These are phyloP conservation scores for Omphaloscelis lunosa DNA, from an alignment of 2,888 invertebrate genomes.

Conservation along the genomic window DNA sequence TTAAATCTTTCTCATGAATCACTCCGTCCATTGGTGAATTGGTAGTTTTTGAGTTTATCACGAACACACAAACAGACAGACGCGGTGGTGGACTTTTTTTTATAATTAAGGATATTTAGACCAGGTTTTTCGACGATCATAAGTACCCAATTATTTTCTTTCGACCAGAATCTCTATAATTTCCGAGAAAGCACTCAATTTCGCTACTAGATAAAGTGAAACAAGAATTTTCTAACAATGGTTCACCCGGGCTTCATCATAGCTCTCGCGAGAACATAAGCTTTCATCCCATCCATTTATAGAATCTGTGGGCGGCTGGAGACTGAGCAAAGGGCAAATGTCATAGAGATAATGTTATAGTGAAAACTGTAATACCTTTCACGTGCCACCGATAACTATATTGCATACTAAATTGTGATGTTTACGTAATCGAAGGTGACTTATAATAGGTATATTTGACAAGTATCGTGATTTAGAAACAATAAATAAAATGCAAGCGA, in stretches of 20 bases:
- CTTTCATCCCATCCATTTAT: slow-evolving; percentile 46
- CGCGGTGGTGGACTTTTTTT: too few species aligned
- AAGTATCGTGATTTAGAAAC: background rate
- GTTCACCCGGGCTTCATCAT: slow-evolving; percentile 4
- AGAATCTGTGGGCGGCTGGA: slow-evolving; percentile 48
- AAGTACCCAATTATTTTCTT: background rate
- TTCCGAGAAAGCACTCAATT: background rate
- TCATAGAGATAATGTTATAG: slow-evolving; percentile 34
- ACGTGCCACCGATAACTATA: slow-evolving; percentile 35
- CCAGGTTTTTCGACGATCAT: background rate
- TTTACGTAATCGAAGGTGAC: slow-evolving; percentile 12
- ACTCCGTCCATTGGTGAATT: too few species aligned
- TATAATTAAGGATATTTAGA: background rate
- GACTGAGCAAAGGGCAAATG: slow-evolving; percentile 53
- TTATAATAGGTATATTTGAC: background rate
- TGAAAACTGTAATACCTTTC: slow-evolving; percentile 31
- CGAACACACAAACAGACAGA: too few species aligned
- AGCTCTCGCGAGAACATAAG: slow-evolving; percentile 24
- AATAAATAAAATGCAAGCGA: background rate
- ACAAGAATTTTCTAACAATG: background rate
- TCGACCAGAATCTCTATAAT: background rate
- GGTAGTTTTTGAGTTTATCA: too few species aligned
- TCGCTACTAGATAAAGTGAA: background rate
- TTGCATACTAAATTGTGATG: slow-evolving; percentile 36
- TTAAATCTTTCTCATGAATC: too few species aligned